Base-by-base conservation (phyloP, 2,888 invertebrate genomes). In the Oligia latruncula region DNA sequence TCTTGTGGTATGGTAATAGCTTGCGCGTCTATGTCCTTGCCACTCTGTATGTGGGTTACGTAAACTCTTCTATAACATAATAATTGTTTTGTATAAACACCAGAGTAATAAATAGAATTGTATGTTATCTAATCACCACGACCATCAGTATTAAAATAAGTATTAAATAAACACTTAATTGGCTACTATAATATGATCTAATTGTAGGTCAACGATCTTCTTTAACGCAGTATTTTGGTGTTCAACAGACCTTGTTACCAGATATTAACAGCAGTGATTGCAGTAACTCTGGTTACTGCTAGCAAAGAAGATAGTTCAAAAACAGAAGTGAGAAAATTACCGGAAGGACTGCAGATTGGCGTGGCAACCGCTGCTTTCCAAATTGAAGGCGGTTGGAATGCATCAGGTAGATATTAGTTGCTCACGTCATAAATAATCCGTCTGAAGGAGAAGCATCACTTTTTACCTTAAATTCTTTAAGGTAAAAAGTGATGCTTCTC, bases 311-410 rank as follows among this genome's bases (percentile, higher is more conserved):
- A 23, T 13, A 4, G 23, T 58, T 29, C 40, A 11, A 43, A 46
- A 65, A 3, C 46, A 11, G 40, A 40, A 20, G 89, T 84, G 95
- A 97, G 92, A 58, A 90, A 87, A 71, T 78, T 95, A 17, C 95
- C 95, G 0, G 82, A 89, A 1, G 82, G 79, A 5, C 80, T 95
- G 11, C 91, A 90, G 68, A 84, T 95, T 5, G 95, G 95, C 0
- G 92, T 93, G 0, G 94, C 95, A 0, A 94, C 95, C 0, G 92
- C 95, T 1, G 89, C 95, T 0, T 95, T 91, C 58, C 95, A 95
- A 74, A 91, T 95, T 20, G 95, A 95, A 89, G 95, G 95, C 0
- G 94, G 88, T 4, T 94, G 94, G 94, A 91, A 95, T 86, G 91
- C 81, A 66, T 87, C 92, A 74, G 82, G 82, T 82, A 73, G 0